Evolutionary conservation across 2,113 vertebrate species (phyloP).

Genomic region (Cricetomys ansorgei): DNA sequence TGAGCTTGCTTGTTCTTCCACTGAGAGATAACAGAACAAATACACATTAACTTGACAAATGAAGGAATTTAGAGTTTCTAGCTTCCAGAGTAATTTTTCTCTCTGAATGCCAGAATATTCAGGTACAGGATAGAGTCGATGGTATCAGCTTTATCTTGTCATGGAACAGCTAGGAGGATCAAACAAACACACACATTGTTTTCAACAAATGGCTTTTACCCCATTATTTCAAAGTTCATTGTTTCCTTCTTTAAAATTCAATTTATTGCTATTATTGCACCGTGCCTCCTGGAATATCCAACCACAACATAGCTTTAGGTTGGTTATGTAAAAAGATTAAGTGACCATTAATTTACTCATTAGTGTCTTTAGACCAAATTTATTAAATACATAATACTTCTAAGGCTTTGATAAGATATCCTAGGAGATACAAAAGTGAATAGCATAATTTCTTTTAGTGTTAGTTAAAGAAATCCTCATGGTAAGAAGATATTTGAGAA

Average conservation of each 20-base stretch:
- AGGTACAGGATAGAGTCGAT: not conserved
- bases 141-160: not conserved
- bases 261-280: not conserved
- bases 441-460: not conserved
- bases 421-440: not conserved
- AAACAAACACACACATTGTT: not conserved
- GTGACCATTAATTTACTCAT: not conserved
- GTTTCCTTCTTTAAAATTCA: not conserved
- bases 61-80: not conserved
- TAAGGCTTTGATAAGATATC: not conserved
- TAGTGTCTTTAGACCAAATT: not conserved
- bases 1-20: not conserved
- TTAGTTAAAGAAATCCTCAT: not conserved
- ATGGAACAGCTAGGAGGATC: not conserved
- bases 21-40: not conserved
- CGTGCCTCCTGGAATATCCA: not conserved
- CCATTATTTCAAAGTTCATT: not conserved
- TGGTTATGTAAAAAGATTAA: not conserved
- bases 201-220: not conserved
- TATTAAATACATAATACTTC: not conserved
- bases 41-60: not conserved
- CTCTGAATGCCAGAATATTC: not conserved
- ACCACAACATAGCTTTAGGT: not conserved
- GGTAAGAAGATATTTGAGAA: not conserved
- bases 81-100: not conserved